These are phyloP conservation scores for Saxidomus purpurata DNA, from an alignment of 1,140 invertebrate species.

Conservation along the genomic window DNA sequence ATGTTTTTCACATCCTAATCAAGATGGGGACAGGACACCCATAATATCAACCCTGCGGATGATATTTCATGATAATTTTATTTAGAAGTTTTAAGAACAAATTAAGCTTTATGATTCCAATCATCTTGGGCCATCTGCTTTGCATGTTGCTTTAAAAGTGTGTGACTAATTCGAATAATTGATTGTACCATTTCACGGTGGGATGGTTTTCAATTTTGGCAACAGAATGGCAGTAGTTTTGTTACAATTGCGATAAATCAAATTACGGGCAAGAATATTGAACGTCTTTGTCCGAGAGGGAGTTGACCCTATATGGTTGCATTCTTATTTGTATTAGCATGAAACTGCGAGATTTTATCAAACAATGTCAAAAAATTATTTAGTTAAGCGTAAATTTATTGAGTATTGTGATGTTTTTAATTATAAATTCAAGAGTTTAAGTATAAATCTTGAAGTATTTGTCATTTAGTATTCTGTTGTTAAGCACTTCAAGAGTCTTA, in stretches of 20 bases:
- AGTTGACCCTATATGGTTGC: neutral
- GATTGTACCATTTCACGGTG: neutral
- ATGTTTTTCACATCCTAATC: too few relatives aligned
- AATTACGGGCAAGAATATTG: slow-evolving; percentile 6
- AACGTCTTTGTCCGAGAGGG: neutral
- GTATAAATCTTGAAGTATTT: too few relatives aligned
- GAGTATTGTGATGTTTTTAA: neutral
- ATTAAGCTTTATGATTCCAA: neutral
- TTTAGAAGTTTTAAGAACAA: neutral
- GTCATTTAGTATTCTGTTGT: too few relatives aligned
- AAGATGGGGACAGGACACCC: too few relatives aligned
- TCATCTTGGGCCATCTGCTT: neutral
- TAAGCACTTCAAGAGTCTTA: too few relatives aligned
- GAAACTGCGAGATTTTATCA: slow-evolving; percentile 1
- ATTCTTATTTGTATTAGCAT: neutral
- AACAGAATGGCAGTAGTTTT: neutral
- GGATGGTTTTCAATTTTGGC: neutral
- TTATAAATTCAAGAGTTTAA: neutral
- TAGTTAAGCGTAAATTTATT: neutral
- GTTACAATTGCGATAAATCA: slow-evolving; percentile 12
- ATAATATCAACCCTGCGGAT: too few relatives aligned
- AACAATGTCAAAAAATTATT: slow-evolving; percentile 11
- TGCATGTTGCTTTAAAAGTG: neutral
- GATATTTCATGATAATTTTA: too few relatives aligned
- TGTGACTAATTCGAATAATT: slow-evolving; percentile 3